Evolutionary conservation across 2,888 invertebrate species (phyloP), one percentile per base, ranked within the genome.

Genomic region (Drosophila anomelani): DNA sequence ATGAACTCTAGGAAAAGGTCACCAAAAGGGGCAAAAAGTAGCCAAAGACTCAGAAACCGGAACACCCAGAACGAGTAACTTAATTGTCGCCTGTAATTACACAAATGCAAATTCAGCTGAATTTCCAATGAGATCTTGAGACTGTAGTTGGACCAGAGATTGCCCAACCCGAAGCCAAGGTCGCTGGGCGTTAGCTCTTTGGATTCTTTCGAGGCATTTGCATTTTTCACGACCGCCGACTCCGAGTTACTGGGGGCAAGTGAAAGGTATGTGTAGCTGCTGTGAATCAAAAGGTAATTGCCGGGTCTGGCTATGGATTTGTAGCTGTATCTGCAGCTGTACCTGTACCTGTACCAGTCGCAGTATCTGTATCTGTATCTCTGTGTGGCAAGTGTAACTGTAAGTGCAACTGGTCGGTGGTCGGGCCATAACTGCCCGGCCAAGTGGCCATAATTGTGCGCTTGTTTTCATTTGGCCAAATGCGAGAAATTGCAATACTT

Each of bases 381-480:
- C 51, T 51, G 57, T 63, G 51, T 70, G 67, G 67, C 67, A 69
- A 69, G 67, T 68, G 68, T 68, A 68, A 57, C 51, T 51, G 62
- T 63, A 67, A 59, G 41, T 63, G 79, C 71, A 78, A 80, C 61
- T 70, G 75, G 83, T 51, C 72, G 77, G 51, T 55, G 13, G 69
- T 49, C 62, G 61, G 79, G 62, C 79, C 85, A 82, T 84, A 81
- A 77, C 66, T 59, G 80, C 75, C 76, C 68, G 44, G 36, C 36
- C 56, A 79, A 88, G 78, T 84, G 76, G 84, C 88, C 80, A 88
- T 85, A 85, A 85, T 88, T 72, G 76, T 59, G 76, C 71, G 81
- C 68, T 74, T 70, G 86, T 68, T 75, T 77, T 67, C 77, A 79
- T 78, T 83, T 84, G 81, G 78, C 69, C 88, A 85, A 83, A 83